A percentile compares a stretch with the other conserved stretches of the same genome.
Conservation (phyloP, 2,888 invertebrate species). For the Magallana nippona region DNA sequence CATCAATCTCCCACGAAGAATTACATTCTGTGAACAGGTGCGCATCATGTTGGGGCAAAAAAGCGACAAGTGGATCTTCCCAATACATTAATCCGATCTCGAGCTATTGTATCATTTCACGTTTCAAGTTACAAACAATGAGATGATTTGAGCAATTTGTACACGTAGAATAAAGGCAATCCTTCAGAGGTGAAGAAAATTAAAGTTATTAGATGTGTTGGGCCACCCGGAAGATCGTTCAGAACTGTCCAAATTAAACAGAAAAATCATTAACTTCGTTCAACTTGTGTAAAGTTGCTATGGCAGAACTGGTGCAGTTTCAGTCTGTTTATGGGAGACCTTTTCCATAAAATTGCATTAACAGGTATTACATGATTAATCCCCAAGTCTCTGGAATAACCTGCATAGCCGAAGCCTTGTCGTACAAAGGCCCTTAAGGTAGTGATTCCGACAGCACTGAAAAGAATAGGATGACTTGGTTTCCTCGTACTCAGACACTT, state of each 20-base stretch:
- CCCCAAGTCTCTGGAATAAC: no score
- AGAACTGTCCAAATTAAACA: neutral
- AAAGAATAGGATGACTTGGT: no score
- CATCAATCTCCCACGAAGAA: constrained; percentile 35
- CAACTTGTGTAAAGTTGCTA: neutral
- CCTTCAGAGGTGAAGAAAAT: neutral
- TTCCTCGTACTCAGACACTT: no score
- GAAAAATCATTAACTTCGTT: neutral
- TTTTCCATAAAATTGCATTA: no score
- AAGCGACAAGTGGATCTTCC: constrained; percentile 19
- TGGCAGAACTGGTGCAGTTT: no score
- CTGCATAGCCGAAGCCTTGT: no score
- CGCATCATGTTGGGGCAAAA: neutral
- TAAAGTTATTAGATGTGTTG: neutral
- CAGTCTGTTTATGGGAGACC: no score
- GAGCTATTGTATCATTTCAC: neutral
- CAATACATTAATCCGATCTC: constrained; percentile 29
- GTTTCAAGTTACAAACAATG: constrained; percentile 25
- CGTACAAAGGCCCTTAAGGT: no score
- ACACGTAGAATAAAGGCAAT: neutral
- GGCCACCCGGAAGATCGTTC: neutral
- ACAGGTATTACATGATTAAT: no score
- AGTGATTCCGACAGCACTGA: no score
- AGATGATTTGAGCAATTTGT: constrained; percentile 18
- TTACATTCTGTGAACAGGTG: neutral